Evolutionary conservation across 2,888 invertebrate species (phyloP).

Genomic region (Lydus trimaculatus): DNA sequence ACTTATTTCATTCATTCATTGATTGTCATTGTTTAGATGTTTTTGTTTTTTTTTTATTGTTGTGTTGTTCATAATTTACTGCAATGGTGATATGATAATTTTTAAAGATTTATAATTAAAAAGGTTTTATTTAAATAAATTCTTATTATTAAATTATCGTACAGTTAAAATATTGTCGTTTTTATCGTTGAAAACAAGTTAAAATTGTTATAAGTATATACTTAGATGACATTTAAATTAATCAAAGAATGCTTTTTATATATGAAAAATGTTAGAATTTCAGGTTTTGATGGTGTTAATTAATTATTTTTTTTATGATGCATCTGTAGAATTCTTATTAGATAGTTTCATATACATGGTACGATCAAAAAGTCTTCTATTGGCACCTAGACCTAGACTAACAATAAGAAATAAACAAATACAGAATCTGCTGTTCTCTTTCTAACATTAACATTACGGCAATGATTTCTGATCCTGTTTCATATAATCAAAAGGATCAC

Average conservation of each 20-base stretch:
- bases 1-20: slow-evolving; percentile 45
- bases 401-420: too few species aligned
- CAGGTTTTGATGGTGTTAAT: background rate
- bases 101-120: background rate
- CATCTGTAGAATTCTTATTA: too few species aligned
- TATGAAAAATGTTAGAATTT: background rate
- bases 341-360: too few species aligned
- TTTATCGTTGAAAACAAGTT: background rate
- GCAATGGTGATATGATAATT: background rate
- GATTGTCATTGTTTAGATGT: slow-evolving; percentile 39
- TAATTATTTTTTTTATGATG: background rate
- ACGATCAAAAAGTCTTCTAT: too few species aligned
- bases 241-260: background rate
- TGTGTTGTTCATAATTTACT: background rate
- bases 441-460: too few species aligned
- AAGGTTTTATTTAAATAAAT: background rate
- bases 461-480: too few species aligned
- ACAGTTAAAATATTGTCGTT: background rate
- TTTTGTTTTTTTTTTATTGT: slow-evolving; percentile 4
- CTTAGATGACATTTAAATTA: background rate
- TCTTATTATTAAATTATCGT: background rate
- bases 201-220: background rate
- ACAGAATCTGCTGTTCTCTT: too few species aligned
- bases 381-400: too few species aligned
- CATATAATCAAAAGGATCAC: too few species aligned